Base-by-base conservation (phyloP, 1,140 invertebrate genomes). In the Uloborus diversus region DNA sequence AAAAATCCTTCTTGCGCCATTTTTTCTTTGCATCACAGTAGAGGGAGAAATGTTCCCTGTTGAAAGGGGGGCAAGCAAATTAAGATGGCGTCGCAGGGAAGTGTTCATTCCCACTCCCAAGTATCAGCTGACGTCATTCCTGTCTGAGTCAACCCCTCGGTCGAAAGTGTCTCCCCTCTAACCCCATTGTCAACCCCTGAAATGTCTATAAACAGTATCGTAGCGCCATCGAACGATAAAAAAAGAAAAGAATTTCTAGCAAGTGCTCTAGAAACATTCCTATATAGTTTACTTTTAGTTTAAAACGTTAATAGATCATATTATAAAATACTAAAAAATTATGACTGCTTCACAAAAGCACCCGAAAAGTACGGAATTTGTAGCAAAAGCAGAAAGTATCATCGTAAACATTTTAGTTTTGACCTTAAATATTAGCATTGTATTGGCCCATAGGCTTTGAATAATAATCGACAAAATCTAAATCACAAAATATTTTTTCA, bases 181-280 rank as follows among this genome's bases (percentile, higher is more conserved):
- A 20, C 59, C 28, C n/a, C 47, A 25, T 9, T 51, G 27, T 7
- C 33, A 32, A 32, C 51, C 71, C 59, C 71, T 4, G 9, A 57
- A n/a, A 28, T 53, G 61, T 35, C 32, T 11, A 23, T 42, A 49
- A 13, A 65, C 73, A 42, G 73, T 78, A 78, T 78, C 32, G 73
- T 65, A 78, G 73, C 73, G 73, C 73, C 73, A 78, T 78, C 73
- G 32, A 30, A 35, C 62, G 73, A 66, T 78, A 28, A 57, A 75
- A 57, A 78, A 78, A 65, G 62, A 27, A 66, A 42, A 47, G 47
- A 47, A 9, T 27, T 17, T 17, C 14, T 30, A 17, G 27, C 28
- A 32, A 30, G 9, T 20, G 9, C 23, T 56, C 51, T 56, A 20
- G 14, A 56, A 68, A 37, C 47, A 68, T 32, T 33, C 17, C 1